Percentiles rank a stretch among this genome's conserved stretches.
Evolutionary conservation across 1,140 invertebrate species (phyloP).

Genomic region (Nasonia vitripennis): DNA sequence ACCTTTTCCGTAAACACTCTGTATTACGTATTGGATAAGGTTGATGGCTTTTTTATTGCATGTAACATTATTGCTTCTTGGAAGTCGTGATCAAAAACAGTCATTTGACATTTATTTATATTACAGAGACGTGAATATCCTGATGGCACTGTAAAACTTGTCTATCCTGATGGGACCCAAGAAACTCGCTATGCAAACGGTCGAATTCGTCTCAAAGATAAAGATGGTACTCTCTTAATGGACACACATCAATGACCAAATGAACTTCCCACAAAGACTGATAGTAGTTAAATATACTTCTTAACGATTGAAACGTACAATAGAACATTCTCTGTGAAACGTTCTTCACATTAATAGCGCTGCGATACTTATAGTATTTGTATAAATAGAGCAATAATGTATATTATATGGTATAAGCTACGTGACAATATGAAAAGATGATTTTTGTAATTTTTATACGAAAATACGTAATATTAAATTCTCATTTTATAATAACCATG

Average conservation of each 20-base stretch:
- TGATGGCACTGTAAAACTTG: slow-evolving; percentile 92
- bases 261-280: slow-evolving; percentile 17
- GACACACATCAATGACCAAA: slow-evolving; percentile 75
- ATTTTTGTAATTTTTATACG: slow-evolving; percentile 38
- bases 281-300: slow-evolving; percentile 20
- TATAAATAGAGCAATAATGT: slow-evolving; percentile 19
- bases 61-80: background rate
- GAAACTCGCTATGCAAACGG: slow-evolving; percentile 94
- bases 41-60: background rate
- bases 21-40: background rate
- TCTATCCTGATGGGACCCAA: slow-evolving; percentile 90
- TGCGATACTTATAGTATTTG: background rate
- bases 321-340: slow-evolving; percentile 4
- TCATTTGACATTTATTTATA: slow-evolving; percentile 56
- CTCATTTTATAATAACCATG: slow-evolving; percentile 8
- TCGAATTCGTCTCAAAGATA: slow-evolving; percentile 89
- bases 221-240: slow-evolving; percentile 86
- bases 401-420: slow-evolving; percentile 16
- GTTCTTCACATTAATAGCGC: background rate
- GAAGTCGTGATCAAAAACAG: background rate
- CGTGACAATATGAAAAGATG: background rate
- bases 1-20: slow-evolving; percentile 38
- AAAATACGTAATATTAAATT: slow-evolving; percentile 1
- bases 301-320: background rate
- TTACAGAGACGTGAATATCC: slow-evolving; percentile 90